These are phyloP conservation scores for Xiphophorus hellerii DNA, from an alignment of 2,113 vertebrate species.

Conservation along the genomic window DNA sequence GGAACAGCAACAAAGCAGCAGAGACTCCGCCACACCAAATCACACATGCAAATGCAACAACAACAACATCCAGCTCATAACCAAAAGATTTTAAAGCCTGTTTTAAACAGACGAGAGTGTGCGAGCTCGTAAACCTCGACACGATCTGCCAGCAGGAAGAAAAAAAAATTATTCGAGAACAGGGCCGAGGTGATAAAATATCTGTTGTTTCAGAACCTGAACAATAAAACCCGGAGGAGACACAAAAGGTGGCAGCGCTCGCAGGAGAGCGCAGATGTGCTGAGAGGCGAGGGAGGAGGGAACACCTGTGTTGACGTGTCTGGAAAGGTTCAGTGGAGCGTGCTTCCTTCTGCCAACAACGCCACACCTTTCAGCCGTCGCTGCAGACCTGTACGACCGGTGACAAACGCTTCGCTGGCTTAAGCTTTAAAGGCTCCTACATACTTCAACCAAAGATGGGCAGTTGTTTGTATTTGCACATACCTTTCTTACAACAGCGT, in stretches of 20 bases:
- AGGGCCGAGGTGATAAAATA: slow-evolving; percentile 18
- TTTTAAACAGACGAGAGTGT: slow-evolving; percentile 38
- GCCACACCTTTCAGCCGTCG: slow-evolving; percentile 2
- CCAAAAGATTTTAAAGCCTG: not conserved
- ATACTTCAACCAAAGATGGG: too few species aligned
- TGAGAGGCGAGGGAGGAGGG: not conserved
- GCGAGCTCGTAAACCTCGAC: slow-evolving; percentile 40
- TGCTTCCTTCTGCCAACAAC: slow-evolving; percentile 17
- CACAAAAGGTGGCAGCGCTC: slow-evolving; percentile 3
- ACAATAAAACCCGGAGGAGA: slow-evolving; percentile 6
- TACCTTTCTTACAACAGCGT: too few species aligned
- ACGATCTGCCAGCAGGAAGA: slow-evolving; percentile 6
- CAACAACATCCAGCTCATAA: not conserved
- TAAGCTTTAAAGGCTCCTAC: not conserved
- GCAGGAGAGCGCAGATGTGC: slow-evolving; percentile 1
- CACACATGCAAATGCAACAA: not conserved
- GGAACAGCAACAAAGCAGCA: not conserved
- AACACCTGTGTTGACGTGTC: slow-evolving; percentile 22
- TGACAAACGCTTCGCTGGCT: not conserved
- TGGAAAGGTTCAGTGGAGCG: not conserved
- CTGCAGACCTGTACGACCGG: not conserved
- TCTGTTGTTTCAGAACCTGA: slow-evolving; percentile 11
- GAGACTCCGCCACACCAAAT: not conserved
- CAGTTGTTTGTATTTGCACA: too few species aligned
- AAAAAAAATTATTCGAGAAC: not conserved